These are phyloP conservation scores for Acleris sparsana DNA, from an alignment of 2,888 invertebrate genomes.

Conservation along the genomic window DNA sequence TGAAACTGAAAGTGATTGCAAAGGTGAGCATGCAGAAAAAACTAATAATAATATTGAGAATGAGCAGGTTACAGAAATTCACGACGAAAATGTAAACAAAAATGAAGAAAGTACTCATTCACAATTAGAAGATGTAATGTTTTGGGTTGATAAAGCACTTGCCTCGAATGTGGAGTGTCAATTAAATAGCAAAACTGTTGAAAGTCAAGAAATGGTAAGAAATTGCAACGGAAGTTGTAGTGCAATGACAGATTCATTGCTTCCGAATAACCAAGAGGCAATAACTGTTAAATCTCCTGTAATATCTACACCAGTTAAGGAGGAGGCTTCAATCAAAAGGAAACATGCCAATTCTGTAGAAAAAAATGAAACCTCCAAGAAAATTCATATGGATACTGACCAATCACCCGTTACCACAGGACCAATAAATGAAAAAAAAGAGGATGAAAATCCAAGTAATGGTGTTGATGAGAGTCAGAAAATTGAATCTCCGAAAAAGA, in stretches of 20 bases:
- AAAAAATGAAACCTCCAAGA: slow-evolving; percentile 38
- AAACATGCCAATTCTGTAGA: slow-evolving; percentile 1
- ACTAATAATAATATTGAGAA: not conserved
- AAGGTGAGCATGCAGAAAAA: slow-evolving; percentile 29
- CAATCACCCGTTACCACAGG: not conserved
- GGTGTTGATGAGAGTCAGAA: not conserved
- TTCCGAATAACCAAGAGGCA: slow-evolving; percentile 75
- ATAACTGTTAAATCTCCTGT: slow-evolving; percentile 39
- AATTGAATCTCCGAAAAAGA: slow-evolving; percentile 5
- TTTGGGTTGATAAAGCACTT: slow-evolving; percentile 31
- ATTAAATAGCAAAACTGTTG: slow-evolving; percentile 26
- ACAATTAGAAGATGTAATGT: slow-evolving; percentile 31
- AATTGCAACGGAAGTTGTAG: slow-evolving; percentile 41
- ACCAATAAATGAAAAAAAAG: slow-evolving; percentile 2
- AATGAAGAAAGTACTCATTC: slow-evolving; percentile 29
- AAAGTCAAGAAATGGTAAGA: slow-evolving; percentile 15
- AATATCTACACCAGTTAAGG: slow-evolving; percentile 26
- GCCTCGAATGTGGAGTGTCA: slow-evolving; percentile 22
- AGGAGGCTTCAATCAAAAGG: slow-evolving; percentile 17
- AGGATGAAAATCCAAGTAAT: not conserved
- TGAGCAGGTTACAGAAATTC: slow-evolving; percentile 33
- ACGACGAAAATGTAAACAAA: slow-evolving; percentile 31
- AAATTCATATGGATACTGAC: not conserved
- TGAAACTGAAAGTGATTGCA: not conserved
- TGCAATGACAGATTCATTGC: slow-evolving; percentile 56